phyloP scores from a whole-genome alignment of 1,140 invertebrate genomes.

The Lordiphosa collinella region DNA sequence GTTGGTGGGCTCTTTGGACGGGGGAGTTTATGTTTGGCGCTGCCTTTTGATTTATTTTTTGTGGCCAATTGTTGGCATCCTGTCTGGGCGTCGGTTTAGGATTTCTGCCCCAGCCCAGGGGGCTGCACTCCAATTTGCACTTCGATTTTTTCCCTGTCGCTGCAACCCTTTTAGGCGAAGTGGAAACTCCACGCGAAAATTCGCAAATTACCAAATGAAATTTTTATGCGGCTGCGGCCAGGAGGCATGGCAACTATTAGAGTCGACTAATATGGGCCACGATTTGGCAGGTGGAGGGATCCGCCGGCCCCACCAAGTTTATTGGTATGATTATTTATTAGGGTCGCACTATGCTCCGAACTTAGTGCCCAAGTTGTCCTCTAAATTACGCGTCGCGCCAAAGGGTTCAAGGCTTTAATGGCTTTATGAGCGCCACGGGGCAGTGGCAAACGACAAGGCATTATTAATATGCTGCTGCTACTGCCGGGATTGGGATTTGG shows the following conservation, averaged over 20 bases:
- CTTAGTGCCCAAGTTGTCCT: constrained; percentile 32
- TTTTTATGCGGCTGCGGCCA: constrained; percentile 23
- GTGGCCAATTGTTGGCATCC: constrained; percentile 25
- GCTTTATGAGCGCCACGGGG: constrained; percentile 69
- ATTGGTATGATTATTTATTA: constrained; percentile 60
- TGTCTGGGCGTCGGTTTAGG: constrained; percentile 11
- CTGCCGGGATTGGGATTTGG: no score
- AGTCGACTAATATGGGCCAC: constrained; percentile 31
- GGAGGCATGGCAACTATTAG: constrained; percentile 23
- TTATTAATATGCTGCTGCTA: constrained; percentile 44
- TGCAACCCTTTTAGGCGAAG: constrained; percentile 34
- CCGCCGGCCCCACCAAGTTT: constrained; percentile 15
- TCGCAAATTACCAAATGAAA: constrained; percentile 49
- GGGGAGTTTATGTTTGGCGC: constrained; percentile 26
- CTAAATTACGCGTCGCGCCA: constrained; percentile 48
- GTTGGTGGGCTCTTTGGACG: not conserved
- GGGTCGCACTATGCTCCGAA: constrained; percentile 41
- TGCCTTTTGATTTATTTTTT: constrained; percentile 66
- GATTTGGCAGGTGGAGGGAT: constrained; percentile 35
- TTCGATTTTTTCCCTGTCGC: constrained; percentile 10
- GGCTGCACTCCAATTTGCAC: constrained; percentile 34
- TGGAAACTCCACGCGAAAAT: constrained; percentile 39
- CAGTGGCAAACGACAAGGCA: constrained; percentile 50
- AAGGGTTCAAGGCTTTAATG: constrained; percentile 69
- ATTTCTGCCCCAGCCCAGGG: constrained; percentile 7